Conservation (phyloP, 2,113 vertebrate species). For the Heliornis fulica region DNA sequence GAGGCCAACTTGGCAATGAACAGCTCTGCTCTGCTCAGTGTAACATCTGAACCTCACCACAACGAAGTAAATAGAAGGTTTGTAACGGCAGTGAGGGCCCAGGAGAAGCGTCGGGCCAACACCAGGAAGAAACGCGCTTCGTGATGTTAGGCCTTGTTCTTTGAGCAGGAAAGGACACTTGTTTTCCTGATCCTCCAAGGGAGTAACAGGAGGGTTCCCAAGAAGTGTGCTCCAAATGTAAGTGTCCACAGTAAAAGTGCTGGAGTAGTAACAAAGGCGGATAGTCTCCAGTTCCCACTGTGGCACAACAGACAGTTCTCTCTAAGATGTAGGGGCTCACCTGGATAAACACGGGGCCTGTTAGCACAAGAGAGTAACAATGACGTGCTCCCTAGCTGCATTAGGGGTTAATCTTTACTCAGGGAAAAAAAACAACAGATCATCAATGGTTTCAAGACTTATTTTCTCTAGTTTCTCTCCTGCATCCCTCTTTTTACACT, state of each 20-base stretch:
- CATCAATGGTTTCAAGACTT: not conserved
- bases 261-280: not conserved
- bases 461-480: not conserved
- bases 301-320: not conserved
- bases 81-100: not conserved
- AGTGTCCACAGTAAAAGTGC: not conserved
- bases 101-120: not conserved
- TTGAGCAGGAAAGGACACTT: not conserved
- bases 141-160: not conserved
- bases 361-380: not conserved
- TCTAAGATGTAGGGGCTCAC: not conserved
- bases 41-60: slow-evolving; percentile 8
- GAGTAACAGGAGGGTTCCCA: not conserved
- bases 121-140: not conserved
- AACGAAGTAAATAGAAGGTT: not conserved
- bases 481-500: not conserved
- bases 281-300: not conserved
- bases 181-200: not conserved
- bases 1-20: slow-evolving; percentile 29
- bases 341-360: not conserved
- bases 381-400: not conserved
- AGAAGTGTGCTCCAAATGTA: not conserved
- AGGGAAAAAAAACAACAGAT: not conserved
- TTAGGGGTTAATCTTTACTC: not conserved
- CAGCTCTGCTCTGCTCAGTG: not conserved